Percentiles rank a stretch among this genome's conserved stretches.
Conservation (phyloP, 2,888 invertebrate species). For the Tenthredo mesomela region DNA sequence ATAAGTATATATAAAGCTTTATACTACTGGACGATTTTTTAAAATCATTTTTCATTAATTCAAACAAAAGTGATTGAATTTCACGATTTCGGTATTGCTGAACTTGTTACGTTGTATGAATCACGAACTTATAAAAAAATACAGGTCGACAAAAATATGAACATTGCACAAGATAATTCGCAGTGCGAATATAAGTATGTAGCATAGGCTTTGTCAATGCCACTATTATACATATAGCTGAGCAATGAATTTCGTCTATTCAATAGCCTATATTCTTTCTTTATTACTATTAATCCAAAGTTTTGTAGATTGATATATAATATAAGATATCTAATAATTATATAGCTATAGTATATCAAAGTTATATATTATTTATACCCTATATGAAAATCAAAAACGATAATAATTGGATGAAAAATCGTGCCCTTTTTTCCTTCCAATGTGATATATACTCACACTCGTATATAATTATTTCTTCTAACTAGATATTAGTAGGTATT, state of each 20-base stretch:
- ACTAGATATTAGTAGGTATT: background rate
- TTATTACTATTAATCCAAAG: slow-evolving; percentile 23
- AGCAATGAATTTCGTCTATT: slow-evolving; percentile 16
- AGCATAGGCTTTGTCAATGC: slow-evolving; percentile 8
- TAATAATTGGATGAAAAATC: background rate
- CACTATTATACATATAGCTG: slow-evolving; percentile 14
- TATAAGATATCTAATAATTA: background rate
- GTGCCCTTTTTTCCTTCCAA: background rate
- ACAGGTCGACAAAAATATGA: background rate
- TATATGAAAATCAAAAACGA: background rate
- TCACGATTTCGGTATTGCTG: background rate
- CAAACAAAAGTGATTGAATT: background rate
- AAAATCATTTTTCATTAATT: background rate
- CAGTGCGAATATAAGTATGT: background rate
- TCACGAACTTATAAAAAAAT: background rate
- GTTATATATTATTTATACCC: background rate
- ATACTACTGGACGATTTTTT: background rate
- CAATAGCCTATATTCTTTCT: background rate
- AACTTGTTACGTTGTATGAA: background rate
- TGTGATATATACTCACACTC: background rate
- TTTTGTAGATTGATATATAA: slow-evolving; percentile 14
- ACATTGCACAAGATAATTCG: background rate
- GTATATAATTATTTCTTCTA: background rate
- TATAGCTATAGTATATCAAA: background rate
- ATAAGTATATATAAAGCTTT: background rate